These are phyloP conservation scores for Otolemur crassicaudatus DNA, from an alignment of 2,797 vertebrate species.

Conservation along the genomic window DNA sequence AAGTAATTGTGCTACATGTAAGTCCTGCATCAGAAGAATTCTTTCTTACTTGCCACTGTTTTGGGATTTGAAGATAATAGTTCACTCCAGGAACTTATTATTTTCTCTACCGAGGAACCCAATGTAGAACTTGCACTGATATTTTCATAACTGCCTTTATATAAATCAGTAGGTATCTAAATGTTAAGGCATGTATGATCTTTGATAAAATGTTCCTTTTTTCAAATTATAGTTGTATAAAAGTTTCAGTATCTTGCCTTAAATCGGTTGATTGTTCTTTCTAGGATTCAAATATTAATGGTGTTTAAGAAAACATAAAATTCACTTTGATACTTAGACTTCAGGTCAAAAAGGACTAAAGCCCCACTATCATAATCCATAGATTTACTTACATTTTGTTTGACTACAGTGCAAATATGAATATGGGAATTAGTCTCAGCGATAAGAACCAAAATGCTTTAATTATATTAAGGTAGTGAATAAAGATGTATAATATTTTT, in stretches of 20 bases:
- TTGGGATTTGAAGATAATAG: conserved; percentile 67
- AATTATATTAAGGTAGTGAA: conserved; percentile 72
- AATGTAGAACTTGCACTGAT: conserved; percentile 83
- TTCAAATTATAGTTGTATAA: conserved; percentile 71
- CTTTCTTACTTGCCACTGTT: conserved; percentile 52
- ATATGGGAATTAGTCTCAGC: conserved; percentile 64
- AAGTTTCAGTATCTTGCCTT: conserved; percentile 81
- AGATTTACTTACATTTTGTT: conserved; percentile 73
- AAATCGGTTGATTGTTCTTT: conserved; percentile 78
- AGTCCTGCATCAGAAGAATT: conserved; percentile 66
- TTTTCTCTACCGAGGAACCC: conserved; percentile 75
- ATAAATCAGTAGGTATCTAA: conserved; percentile 52
- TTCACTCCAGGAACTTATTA: conserved; percentile 69
- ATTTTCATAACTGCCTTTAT: conserved; percentile 81
- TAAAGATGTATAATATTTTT: conserved; percentile 84
- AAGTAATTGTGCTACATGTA: conserved; percentile 41
- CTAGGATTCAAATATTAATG: conserved; percentile 68
- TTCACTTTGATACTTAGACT: conserved; percentile 73
- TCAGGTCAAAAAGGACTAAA: conserved; percentile 55
- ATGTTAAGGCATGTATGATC: conserved; percentile 66
- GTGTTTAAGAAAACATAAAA: conserved; percentile 66
- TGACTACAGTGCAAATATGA: conserved; percentile 64
- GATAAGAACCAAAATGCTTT: conserved; percentile 86
- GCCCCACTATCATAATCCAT: conserved; percentile 58
- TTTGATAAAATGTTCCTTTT: conserved; percentile 76